Percentiles rank a stretch among this genome's conserved stretches.
Evolutionary conservation across 2,113 vertebrate species (phyloP).

Genomic region (Acinonyx jubatus): DNA sequence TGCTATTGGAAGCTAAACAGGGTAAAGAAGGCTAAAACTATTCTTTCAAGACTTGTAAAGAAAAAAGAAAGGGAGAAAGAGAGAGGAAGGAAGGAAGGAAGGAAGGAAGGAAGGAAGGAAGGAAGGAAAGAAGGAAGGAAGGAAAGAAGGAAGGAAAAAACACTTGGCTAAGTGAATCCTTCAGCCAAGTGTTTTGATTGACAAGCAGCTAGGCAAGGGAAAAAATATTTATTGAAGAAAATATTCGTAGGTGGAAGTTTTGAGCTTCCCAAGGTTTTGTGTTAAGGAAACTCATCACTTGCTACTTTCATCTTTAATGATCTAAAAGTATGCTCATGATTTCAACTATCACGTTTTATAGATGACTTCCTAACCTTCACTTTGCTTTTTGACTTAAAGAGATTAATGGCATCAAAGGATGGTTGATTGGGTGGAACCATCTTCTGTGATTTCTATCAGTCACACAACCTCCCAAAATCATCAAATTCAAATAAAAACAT

Average conservation of each 20-base stretch:
- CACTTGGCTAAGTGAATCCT: neutral
- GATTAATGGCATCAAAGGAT: neutral
- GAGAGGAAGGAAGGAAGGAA: neutral
- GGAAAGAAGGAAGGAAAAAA: neutral
- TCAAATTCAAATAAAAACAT: neutral
- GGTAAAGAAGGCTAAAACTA: constrained; percentile 24
- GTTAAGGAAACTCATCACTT: neutral
- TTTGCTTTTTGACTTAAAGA: neutral
- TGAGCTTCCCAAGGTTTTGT: neutral
- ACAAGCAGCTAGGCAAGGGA: neutral
- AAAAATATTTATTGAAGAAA: constrained; percentile 26
- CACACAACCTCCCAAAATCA: neutral
- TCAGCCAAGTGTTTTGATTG: neutral
- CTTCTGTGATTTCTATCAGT: neutral
- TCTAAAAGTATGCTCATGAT: neutral
- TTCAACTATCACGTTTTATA: neutral
- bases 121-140: no score
- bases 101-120: neutral
- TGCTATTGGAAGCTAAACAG: constrained; percentile 24
- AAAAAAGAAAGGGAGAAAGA: neutral
- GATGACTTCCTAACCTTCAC: neutral
- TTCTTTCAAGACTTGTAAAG: neutral
- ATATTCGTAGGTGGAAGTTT: constrained; percentile 2
- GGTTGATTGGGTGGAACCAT: neutral
- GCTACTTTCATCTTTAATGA: neutral